A percentile compares a stretch with the other conserved stretches of the same genome.
Evolutionary conservation across 2,888 invertebrate genomes (phyloP).

Genomic region (Synanthedon andrenaeformis): DNA sequence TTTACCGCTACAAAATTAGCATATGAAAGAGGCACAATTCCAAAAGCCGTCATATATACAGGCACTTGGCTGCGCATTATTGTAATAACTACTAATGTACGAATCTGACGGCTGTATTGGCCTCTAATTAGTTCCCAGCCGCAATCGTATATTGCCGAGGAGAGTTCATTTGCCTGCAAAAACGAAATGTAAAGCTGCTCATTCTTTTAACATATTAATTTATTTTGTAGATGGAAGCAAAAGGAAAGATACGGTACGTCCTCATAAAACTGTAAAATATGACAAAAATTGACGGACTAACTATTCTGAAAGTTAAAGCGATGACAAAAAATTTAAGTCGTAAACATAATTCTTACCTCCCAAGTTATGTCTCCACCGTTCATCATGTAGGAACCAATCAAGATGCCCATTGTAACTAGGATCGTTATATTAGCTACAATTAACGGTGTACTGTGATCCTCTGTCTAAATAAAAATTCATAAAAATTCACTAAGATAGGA

Average conservation of each 20-base stretch:
- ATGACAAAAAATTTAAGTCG: too few species aligned
- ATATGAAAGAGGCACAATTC: slow-evolving; percentile 32
- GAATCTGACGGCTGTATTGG: slow-evolving; percentile 9
- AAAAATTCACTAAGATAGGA: too few species aligned
- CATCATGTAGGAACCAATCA: background rate
- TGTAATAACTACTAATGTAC: slow-evolving; percentile 27
- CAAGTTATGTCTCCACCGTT: background rate
- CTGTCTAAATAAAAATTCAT: background rate
- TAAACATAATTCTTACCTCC: background rate
- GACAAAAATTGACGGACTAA: too few species aligned
- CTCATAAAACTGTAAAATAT: too few species aligned
- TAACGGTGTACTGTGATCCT: background rate
- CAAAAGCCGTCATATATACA: slow-evolving; percentile 39
- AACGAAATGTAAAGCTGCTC: too few species aligned
- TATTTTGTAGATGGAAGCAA: too few species aligned
- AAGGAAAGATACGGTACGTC: too few species aligned
- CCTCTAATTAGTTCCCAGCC: slow-evolving; percentile 33
- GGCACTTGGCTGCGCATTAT: slow-evolving; percentile 34
- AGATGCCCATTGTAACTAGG: background rate
- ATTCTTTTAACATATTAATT: too few species aligned
- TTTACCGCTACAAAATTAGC: slow-evolving; percentile 22
- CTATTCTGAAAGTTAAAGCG: too few species aligned
- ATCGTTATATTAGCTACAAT: background rate
- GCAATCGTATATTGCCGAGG: slow-evolving; percentile 34
- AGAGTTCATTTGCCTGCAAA: background rate